Base-by-base conservation (phyloP, 2,888 invertebrate genomes). In the Drosophila pegasa region DNA sequence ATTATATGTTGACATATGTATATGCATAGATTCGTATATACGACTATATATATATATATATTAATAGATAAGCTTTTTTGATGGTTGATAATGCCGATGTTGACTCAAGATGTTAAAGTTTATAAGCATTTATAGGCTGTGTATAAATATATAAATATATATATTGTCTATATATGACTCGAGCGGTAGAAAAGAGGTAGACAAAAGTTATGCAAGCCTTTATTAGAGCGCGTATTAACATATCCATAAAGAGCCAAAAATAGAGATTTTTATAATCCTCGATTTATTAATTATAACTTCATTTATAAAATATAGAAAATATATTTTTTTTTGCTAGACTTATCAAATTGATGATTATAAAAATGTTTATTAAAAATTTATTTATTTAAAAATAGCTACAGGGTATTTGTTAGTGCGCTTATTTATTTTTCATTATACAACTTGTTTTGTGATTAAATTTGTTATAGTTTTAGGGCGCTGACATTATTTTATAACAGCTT, bases 21-120 rank as follows among this genome's bases (percentile, higher is more conserved):
- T 41, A 35, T 22, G 22, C 2, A 50, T 52, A 56, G 18, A 10
- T 40, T 58, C 33, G n/a, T 33, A 48, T 14, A 27, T 45, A 20
- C 12, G 22, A 22, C 12, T 14, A 22, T 1, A 10, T n/a, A 9
- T 25, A 22, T 8, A 41, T 22, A 41, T 38, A 31, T 58, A 58
- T 41, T 43, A 16, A 43, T 22, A 75, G 76, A 76, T 72, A 72
- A 76, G 77, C 45, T 38, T 57, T 59, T 52, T 35, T 55, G 51
- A 68, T 76, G 54, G 54, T 64, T 72, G 63, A 76, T 64, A 68
- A 25, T 25, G 59, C 43, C 61, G 57, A 58, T 40, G 54, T 76
- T 63, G 31, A 68, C 58, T 59, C 58, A 55, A 55, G 59, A 57
- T 70, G 54, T 41, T 54, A 20, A 27, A 61, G 47, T 37, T 41